Conservation (phyloP, 2,797 vertebrate species). For the Enteromius unitaeniatus region DNA sequence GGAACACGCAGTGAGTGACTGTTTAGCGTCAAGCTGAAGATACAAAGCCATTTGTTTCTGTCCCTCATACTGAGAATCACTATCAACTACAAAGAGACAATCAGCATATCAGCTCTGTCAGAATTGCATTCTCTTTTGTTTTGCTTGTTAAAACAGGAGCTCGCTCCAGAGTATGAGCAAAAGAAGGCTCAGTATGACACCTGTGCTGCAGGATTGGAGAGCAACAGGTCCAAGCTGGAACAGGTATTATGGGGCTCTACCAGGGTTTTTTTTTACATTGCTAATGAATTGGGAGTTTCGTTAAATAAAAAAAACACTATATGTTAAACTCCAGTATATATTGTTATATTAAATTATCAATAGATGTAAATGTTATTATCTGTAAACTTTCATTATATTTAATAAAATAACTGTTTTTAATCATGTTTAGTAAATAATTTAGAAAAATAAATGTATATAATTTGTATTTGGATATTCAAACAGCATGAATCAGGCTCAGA, state of each 20-base stretch:
- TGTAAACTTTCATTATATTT: neutral
- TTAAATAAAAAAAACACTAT: neutral
- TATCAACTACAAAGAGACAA: neutral
- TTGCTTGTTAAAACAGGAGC: slow-evolving; percentile 78
- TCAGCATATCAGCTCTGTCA: slow-evolving; percentile 12
- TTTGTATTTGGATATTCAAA: neutral
- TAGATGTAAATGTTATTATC: neutral
- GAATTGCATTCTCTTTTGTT: slow-evolving; percentile 7
- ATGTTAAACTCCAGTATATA: neutral
- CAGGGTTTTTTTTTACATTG: neutral
- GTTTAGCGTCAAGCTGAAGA: slow-evolving; percentile 29
- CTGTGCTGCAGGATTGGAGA: slow-evolving; percentile 92
- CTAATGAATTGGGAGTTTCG: neutral
- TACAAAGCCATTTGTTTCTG: slow-evolving; percentile 48
- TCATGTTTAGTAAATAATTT: neutral
- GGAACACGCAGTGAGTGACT: slow-evolving; percentile 83
- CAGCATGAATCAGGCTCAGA: neutral
- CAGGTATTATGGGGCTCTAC: slow-evolving; percentile 79
- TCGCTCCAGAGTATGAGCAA: slow-evolving; percentile 89
- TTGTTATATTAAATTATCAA: neutral
- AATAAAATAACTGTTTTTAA: neutral
- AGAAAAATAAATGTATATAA: neutral
- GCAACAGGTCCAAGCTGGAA: slow-evolving; percentile 90
- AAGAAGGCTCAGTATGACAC: slow-evolving; percentile 94
- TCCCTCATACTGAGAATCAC: neutral